Conservation (phyloP, 2,113 vertebrate genomes). For the Seriola dumerili region DNA sequence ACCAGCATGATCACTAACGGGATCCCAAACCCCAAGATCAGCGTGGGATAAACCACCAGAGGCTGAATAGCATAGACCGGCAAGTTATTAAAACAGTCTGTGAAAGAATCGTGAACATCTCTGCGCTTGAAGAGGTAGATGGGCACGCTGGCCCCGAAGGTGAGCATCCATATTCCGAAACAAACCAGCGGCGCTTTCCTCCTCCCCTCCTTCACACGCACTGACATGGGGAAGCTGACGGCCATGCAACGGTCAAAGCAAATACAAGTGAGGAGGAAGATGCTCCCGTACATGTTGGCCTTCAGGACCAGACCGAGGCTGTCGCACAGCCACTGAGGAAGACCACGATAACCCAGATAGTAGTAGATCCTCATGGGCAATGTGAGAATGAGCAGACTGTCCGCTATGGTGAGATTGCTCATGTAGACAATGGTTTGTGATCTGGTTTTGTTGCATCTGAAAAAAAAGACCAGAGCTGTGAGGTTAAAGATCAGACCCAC, state of each 20-base stretch:
- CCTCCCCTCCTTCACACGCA: constrained; percentile 60
- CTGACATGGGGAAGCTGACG: constrained; percentile 78
- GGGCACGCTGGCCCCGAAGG: constrained; percentile 67
- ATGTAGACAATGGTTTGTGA: constrained; percentile 83
- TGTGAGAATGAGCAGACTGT: constrained; percentile 76
- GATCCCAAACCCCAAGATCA: constrained; percentile 74
- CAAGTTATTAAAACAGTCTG: constrained; percentile 57
- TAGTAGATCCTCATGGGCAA: constrained; percentile 79
- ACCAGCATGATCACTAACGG: constrained; percentile 75
- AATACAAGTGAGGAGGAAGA: constrained; percentile 82
- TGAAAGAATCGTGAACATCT: accelerated
- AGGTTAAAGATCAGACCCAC: constrained; percentile 71
- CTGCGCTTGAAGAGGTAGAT: constrained; percentile 41
- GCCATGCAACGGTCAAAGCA: constrained; percentile 84
- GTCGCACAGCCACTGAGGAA: constrained; percentile 52
- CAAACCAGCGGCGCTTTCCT: constrained; percentile 74
- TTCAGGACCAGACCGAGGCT: constrained; percentile 72
- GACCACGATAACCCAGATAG: not conserved
- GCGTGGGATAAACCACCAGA: constrained; percentile 20
- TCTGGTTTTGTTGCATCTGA: constrained; percentile 53
- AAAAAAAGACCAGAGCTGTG: constrained; percentile 73
- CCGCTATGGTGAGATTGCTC: constrained; percentile 81
- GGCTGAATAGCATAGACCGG: constrained; percentile 57
- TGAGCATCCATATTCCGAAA: constrained; percentile 78
- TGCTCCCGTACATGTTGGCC: constrained; percentile 86